These are phyloP conservation scores for Passerculus sandwichensis DNA, from an alignment of 2,797 vertebrate genomes.

Conservation along the genomic window DNA sequence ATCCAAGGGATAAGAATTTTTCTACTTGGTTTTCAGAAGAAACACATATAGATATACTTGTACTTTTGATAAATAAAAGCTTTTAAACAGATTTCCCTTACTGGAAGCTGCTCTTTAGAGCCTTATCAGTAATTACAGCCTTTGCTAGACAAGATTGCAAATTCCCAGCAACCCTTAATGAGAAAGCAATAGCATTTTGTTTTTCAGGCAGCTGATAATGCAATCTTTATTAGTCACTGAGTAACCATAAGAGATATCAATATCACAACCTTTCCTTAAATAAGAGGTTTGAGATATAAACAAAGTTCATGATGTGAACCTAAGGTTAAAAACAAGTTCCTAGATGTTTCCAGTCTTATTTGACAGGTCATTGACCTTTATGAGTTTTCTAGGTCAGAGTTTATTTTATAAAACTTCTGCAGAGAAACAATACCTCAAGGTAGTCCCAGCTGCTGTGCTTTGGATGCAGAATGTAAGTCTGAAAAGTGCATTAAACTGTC, in stretches of 20 bases:
- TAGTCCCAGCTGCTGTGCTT: neutral
- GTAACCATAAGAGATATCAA: neutral
- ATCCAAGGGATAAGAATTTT: neutral
- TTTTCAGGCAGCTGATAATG: neutral
- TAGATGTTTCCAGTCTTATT: neutral
- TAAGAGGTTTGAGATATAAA: neutral
- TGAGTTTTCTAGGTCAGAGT: neutral
- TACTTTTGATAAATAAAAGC: neutral
- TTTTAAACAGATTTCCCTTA: neutral
- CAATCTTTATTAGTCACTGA: neutral
- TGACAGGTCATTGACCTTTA: neutral
- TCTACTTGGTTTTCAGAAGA: neutral
- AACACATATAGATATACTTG: neutral
- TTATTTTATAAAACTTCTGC: neutral
- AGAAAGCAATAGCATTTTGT: neutral
- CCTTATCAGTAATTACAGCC: neutral
- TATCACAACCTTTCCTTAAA: neutral
- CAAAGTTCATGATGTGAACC: neutral
- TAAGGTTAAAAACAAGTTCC: neutral
- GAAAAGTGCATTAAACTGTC: neutral
- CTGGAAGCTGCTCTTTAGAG: neutral
- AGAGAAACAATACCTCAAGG: neutral
- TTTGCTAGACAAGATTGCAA: neutral
- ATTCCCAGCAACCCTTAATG: neutral
- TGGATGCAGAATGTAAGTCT: neutral